Evolutionary conservation across 1,140 invertebrate genomes (phyloP).

Genomic region (fruit fly (Drosophila melanogaster)): DNA sequence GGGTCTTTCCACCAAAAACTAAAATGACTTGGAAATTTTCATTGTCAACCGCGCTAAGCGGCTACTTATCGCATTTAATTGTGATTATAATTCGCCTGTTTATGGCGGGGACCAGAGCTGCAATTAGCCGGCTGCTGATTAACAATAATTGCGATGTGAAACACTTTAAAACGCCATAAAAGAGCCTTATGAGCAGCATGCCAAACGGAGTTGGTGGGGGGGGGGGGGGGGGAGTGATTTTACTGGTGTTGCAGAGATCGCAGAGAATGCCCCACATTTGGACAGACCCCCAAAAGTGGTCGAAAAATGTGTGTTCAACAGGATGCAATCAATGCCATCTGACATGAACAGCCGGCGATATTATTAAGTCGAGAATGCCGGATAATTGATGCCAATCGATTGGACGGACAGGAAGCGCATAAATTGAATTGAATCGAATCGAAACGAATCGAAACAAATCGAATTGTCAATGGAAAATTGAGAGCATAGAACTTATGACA

Average conservation of each 20-base stretch:
- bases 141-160: slow-evolving; percentile 57
- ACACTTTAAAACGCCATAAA: slow-evolving; percentile 60
- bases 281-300: slow-evolving; percentile 46
- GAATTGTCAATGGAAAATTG: slow-evolving; percentile 9
- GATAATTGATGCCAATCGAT: slow-evolving; percentile 56
- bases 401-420: slow-evolving; percentile 72
- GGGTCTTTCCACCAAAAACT: slow-evolving; percentile 16
- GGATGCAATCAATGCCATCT: slow-evolving; percentile 62
- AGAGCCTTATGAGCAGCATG: slow-evolving; percentile 39
- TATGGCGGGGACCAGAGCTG: slow-evolving; percentile 18
- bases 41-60: slow-evolving; percentile 49
- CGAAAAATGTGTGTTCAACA: slow-evolving; percentile 45
- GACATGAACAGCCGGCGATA: slow-evolving; percentile 11
- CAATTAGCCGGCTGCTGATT: slow-evolving; percentile 54
- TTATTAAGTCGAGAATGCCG: slow-evolving; percentile 49
- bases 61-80: slow-evolving; percentile 61
- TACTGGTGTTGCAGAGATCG: slow-evolving; percentile 14
- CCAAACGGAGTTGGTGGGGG: neutral
- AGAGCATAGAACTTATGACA: slow-evolving; percentile 46
- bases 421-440: slow-evolving; percentile 49
- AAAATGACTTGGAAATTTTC: slow-evolving; percentile 26
- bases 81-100: slow-evolving; percentile 56
- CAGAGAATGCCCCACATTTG: slow-evolving; percentile 53
- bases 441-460: neutral
- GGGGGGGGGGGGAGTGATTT: neutral